Percentiles rank a stretch among this genome's conserved stretches.
Evolutionary conservation across 2,888 invertebrate genomes (phyloP).

Genomic region (Empis stercorea): DNA sequence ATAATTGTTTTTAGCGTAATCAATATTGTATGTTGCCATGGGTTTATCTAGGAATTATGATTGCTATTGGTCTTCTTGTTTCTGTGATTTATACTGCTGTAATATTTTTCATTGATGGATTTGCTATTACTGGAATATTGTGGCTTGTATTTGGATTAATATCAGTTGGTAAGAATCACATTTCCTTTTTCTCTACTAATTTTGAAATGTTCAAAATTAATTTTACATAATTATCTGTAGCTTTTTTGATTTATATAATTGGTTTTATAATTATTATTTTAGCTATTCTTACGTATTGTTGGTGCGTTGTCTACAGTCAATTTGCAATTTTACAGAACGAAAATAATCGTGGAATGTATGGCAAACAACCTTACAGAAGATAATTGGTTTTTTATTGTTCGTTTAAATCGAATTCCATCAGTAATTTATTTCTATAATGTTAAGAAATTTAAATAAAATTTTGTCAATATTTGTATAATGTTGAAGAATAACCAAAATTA

Average conservation of each 20-base stretch:
- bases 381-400: background rate
- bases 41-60: slow-evolving; percentile 69
- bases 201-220: no score
- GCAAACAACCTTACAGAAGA: background rate
- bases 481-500: no score
- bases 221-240: no score
- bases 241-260: no score
- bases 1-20: slow-evolving; percentile 47
- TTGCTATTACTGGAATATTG: slow-evolving; percentile 41
- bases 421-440: no score
- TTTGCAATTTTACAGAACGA: background rate
- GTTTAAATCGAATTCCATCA: no score
- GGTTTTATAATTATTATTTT: background rate
- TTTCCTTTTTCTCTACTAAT: no score
- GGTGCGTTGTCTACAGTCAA: background rate
- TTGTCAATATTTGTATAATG: no score
- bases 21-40: slow-evolving; percentile 74
- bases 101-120: slow-evolving; percentile 53
- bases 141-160: slow-evolving; percentile 51
- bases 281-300: background rate
- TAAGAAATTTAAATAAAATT: no score
- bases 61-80: slow-evolving; percentile 62
- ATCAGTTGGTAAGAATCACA: slow-evolving; percentile 45
- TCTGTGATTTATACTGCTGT: slow-evolving; percentile 69
- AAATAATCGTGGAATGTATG: background rate